Base-by-base conservation (phyloP, 2,797 vertebrate genomes). In the Crax fasciolata region DNA sequence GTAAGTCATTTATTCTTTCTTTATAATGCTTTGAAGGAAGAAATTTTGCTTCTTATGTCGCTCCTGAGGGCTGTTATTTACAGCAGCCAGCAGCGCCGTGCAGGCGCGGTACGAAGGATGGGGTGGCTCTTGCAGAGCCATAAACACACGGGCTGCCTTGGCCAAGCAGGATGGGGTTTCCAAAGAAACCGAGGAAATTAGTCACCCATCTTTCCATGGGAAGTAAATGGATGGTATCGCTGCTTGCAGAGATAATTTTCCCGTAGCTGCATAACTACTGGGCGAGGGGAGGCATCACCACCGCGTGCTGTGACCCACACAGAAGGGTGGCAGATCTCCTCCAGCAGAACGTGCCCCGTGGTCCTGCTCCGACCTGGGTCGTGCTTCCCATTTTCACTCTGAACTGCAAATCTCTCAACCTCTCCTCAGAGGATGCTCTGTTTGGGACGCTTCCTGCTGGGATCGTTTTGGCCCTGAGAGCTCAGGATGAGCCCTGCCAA, bases 221-320 rank as follows among this genome's bases (percentile, higher is more conserved):
- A 44, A 35, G 24, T 12, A 57, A 41, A 57, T 11, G 41, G 72
- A 11, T 39, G 43, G 43, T 20, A 16, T 20, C 20, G 39, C 27
- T 24, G 49, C 32, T 67, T 6, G 49, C 62, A 43, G 27, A 65
- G 72, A 5, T 25, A 46, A 41, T 70, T 75, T 35, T 35, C 46
- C 63, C 8, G 1, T 10, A 44, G 48, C 57, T 73, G 18, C 43
- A 28, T 18, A 41, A 70, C 38, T 35, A 61, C 14, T 0, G 1
- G 55, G 66, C 1, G 1, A 6, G 9, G 43, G 70, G 14, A 41
- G 61, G 6, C 24, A 13, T 49, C 0, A 0, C 43, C 19, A 3
- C 14, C 7, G 1, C 0, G 0, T 13, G 48, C 48, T 3, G 1
- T 0, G 0, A 15, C 39, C 35, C 0, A 2, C 7, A 0, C 1